Conservation (phyloP, 2,888 invertebrate genomes). For the Marronus borbonicus region DNA sequence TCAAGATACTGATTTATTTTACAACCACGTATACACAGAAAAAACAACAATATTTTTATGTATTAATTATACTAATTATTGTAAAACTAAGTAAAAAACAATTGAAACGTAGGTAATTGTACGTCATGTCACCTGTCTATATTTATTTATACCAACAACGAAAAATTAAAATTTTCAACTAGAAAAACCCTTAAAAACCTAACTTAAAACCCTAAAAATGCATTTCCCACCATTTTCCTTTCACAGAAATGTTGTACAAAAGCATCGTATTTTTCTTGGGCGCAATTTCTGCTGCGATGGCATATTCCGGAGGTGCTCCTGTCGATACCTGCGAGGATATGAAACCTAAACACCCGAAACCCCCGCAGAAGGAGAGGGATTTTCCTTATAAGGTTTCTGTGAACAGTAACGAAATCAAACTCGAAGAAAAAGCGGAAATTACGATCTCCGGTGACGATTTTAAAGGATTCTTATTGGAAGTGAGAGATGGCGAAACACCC, state of each 20-base stretch:
- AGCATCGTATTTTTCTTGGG: constrained; percentile 52
- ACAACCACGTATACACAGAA: too few species aligned
- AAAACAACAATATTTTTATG: too few species aligned
- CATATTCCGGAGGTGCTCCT: constrained; percentile 79
- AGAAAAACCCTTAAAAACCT: too few species aligned
- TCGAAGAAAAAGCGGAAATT: constrained; percentile 72
- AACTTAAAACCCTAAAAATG: not conserved
- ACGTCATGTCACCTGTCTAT: too few species aligned
- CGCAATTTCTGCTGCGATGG: constrained; percentile 61
- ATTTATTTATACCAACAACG: too few species aligned
- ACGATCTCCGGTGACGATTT: constrained; percentile 72
- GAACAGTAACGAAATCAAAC: constrained; percentile 66
- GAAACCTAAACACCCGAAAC: constrained; percentile 78
- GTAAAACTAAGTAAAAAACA: too few species aligned
- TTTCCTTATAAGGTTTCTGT: constrained; percentile 74
- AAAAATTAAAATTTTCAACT: too few species aligned
- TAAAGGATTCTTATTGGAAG: constrained; percentile 79
- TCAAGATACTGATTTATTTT: too few species aligned
- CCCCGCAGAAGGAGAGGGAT: constrained; percentile 71
- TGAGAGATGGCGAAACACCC: constrained; percentile 74
- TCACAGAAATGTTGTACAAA: constrained; percentile 14
- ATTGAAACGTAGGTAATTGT: too few species aligned
- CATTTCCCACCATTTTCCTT: not conserved
- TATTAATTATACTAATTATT: too few species aligned
- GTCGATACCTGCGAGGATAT: constrained; percentile 77